These are phyloP conservation scores for Diploptera punctata DNA, from an alignment of 2,888 invertebrate species.

Conservation along the genomic window DNA sequence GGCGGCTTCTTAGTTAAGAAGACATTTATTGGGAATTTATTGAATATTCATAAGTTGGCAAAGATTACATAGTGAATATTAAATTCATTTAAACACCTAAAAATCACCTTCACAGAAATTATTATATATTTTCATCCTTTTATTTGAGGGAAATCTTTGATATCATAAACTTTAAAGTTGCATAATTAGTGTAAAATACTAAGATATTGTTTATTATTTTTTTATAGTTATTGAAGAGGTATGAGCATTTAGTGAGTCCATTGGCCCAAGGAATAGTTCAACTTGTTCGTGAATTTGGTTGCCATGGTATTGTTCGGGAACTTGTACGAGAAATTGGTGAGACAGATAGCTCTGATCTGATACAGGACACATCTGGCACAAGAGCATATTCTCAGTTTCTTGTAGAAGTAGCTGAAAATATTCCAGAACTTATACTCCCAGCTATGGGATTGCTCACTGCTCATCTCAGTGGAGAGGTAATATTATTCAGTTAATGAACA, in stretches of 20 bases:
- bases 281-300: constrained; percentile 70
- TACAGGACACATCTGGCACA: constrained; percentile 48
- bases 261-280: constrained; percentile 74
- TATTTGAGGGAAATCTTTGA: no score
- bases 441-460: constrained; percentile 66
- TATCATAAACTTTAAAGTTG: no score
- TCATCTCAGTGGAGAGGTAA: constrained; percentile 65
- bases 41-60: no score
- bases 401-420: constrained; percentile 67
- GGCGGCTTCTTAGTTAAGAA: no score
- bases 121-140: no score
- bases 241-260: constrained; percentile 73
- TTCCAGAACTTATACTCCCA: constrained; percentile 65
- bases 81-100: no score
- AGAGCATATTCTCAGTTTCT: constrained; percentile 58
- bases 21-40: no score
- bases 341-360: constrained; percentile 64
- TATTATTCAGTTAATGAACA: no score
- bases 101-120: no score
- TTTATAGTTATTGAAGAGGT: constrained; percentile 74
- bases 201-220: constrained; percentile 47
- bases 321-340: constrained; percentile 77
- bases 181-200: constrained; percentile 45
- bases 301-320: constrained; percentile 73
- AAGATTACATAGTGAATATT: no score